Conservation (phyloP, 2,888 invertebrate genomes). For the Drosophila affinis region DNA sequence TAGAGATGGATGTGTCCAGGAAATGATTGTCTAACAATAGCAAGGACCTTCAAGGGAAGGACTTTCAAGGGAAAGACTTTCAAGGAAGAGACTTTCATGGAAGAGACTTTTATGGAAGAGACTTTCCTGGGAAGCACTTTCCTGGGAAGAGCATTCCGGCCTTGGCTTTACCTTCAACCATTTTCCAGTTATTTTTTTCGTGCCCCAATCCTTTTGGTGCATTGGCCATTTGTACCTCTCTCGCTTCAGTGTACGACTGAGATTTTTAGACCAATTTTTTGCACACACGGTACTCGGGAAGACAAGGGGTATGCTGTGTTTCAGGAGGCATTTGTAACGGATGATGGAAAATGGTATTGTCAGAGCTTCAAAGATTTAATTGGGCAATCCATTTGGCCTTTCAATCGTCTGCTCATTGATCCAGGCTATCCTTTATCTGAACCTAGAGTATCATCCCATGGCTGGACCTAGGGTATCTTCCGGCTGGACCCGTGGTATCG, state of each 20-base stretch:
- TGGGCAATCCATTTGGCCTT: background rate
- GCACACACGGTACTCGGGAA: background rate
- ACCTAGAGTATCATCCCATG: no score
- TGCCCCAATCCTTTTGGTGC: conserved; percentile 6
- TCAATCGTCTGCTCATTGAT: background rate
- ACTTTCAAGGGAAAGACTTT: no score
- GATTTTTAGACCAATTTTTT: conserved; percentile 17
- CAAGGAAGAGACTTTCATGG: no score
- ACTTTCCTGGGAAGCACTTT: no score
- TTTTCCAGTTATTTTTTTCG: background rate
- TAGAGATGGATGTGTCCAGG: background rate
- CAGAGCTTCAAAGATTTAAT: background rate
- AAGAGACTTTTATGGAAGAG: no score
- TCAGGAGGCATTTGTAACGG: background rate
- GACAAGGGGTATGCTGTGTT: background rate
- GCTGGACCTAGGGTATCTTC: no score
- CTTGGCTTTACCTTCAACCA: background rate
- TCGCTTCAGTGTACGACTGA: background rate
- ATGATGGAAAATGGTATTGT: background rate
- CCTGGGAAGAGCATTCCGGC: background rate
- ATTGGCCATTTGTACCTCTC: conserved; percentile 9
- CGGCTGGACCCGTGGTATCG: background rate
- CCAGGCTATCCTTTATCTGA: no score
- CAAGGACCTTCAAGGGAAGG: background rate
- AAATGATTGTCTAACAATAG: background rate